These are phyloP conservation scores for Leptopilina clavipes DNA, from an alignment of 1,140 invertebrate species.

Conservation along the genomic window DNA sequence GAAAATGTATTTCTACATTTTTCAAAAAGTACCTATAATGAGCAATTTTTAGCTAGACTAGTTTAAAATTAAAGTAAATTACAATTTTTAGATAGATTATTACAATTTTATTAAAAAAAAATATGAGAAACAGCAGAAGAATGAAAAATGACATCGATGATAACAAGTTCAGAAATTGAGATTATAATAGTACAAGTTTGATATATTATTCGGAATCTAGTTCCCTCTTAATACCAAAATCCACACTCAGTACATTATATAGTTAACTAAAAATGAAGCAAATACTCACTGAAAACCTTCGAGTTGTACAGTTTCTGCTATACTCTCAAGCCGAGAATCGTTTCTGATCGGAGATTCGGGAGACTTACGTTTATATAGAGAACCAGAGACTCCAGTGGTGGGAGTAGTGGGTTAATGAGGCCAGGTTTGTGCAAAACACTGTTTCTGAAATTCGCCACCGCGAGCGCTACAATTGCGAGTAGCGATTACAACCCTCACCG, in stretches of 20 bases:
- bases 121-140: constrained; percentile 1
- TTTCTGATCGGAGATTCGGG: neutral
- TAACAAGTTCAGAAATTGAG: constrained; percentile 35
- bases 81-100: constrained; percentile 4
- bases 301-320: neutral
- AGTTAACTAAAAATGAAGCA: neutral
- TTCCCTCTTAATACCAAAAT: constrained; percentile 32
- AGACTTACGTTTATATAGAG: no score
- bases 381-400: no score
- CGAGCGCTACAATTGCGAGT: no score
- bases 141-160: constrained; percentile 20
- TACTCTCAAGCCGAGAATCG: neutral
- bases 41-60: constrained; percentile 17
- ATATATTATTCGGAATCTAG: constrained; percentile 28
- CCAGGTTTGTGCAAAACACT: no score
- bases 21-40: constrained; percentile 62
- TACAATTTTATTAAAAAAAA: constrained; percentile 35
- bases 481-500: no score
- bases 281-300: constrained; percentile 11
- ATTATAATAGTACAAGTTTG: constrained; percentile 36
- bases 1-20: constrained; percentile 66
- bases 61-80: constrained; percentile 30
- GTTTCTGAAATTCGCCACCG: no score
- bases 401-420: no score
- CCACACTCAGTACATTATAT: constrained; percentile 14